Conservation (phyloP, 2,113 vertebrate genomes). For the Pterocles orientalis region DNA sequence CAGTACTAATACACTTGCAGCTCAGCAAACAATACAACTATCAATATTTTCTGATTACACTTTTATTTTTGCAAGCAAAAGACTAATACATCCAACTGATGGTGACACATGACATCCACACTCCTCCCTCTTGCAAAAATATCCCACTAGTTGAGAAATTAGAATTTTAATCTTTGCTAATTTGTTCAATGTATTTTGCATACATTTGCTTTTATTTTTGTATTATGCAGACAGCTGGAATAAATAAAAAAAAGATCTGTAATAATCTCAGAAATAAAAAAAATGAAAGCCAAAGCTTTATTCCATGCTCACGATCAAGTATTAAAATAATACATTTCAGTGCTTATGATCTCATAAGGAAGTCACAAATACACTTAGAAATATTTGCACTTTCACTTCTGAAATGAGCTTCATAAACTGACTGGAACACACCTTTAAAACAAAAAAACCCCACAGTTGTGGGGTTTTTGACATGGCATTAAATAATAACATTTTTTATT, state of each 20-base stretch:
- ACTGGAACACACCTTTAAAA: background rate
- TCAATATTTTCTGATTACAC: background rate
- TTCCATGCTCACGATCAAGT: background rate
- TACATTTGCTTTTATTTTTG: conserved; percentile 19
- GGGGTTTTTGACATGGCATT: background rate
- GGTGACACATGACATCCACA: background rate
- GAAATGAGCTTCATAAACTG: background rate
- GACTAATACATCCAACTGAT: background rate
- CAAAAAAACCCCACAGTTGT: background rate
- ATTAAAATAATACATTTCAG: background rate
- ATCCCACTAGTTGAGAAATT: background rate
- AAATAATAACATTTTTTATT: background rate
- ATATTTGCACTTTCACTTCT: background rate
- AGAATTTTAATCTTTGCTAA: conserved; percentile 4
- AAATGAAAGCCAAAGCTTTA: background rate
- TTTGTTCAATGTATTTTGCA: conserved; percentile 19
- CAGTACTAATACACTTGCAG: background rate
- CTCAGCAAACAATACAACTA: background rate
- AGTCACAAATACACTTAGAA: background rate
- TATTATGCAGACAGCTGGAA: conserved; percentile 9
- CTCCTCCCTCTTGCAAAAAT: background rate
- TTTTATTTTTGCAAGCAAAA: conserved; percentile 1
- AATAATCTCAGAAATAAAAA: background rate
- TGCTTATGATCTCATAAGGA: background rate
- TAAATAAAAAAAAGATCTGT: background rate